These are phyloP conservation scores for Formicarius rufipectus DNA, from an alignment of 2,113 vertebrate genomes.

Conservation along the genomic window DNA sequence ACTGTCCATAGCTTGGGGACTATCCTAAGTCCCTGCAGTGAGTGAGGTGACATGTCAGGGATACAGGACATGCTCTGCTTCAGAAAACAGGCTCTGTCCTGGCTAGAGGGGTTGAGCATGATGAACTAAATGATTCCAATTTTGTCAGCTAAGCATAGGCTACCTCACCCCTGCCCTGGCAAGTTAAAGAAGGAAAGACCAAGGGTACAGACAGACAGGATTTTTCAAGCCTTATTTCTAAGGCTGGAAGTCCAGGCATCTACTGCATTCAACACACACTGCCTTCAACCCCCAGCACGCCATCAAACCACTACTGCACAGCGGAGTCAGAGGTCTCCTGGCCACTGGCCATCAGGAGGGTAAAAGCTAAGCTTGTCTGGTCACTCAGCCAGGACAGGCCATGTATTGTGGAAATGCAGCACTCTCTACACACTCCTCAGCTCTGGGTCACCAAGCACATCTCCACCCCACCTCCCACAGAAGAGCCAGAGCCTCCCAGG, in stretches of 20 bases:
- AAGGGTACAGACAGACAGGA: not conserved
- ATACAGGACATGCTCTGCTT: not conserved
- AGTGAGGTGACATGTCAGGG: not conserved
- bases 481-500: not conserved
- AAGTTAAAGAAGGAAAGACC: not conserved
- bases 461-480: not conserved
- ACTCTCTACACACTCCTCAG: not conserved
- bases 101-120: not conserved
- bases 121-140: not conserved
- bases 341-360: not conserved
- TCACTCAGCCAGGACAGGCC: not conserved
- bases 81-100: not conserved
- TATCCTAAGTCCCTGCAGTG: not conserved
- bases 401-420: not conserved
- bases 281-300: not conserved
- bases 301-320: not conserved
- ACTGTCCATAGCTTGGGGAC: not conserved
- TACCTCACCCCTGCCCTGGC: not conserved
- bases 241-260: not conserved
- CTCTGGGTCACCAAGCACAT: not conserved
- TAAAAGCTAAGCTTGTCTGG: not conserved
- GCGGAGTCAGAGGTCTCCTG: rapidly evolving
- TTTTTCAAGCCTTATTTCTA: not conserved
- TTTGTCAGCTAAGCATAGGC: not conserved
- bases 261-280: not conserved